Evolutionary conservation across 2,113 vertebrate genomes (phyloP).

Genomic region (Australoheros scitulus): DNA sequence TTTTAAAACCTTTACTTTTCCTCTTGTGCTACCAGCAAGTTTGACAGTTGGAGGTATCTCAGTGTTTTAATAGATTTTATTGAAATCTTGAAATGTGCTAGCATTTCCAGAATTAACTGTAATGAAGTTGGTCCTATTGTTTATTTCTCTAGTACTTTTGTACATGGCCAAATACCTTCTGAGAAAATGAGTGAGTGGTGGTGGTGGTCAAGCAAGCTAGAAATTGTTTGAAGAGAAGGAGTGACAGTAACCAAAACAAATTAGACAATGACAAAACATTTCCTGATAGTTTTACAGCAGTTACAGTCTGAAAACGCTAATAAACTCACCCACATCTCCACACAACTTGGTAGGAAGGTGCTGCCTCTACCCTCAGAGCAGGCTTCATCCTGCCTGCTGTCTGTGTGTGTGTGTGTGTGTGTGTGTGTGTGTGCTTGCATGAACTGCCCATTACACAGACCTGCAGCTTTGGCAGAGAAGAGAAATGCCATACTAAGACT

Average conservation of each 20-base stretch:
- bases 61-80: no score
- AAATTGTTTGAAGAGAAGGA: no score
- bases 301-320: neutral
- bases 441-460: neutral
- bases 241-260: no score
- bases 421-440: neutral
- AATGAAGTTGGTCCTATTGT: no score
- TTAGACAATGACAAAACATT: no score
- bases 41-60: neutral
- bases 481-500: neutral
- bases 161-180: neutral
- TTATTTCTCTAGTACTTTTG: neutral
- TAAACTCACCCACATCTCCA: accelerated
- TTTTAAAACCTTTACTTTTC: neutral
- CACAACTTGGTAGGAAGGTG: neutral
- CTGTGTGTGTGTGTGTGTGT: neutral
- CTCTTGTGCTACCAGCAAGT: neutral
- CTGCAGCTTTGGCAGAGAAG: neutral
- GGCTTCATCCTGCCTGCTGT: neutral
- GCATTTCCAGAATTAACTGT: no score
- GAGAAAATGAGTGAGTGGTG: neutral
- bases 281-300: neutral
- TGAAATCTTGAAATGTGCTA: no score
- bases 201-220: no score
- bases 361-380: neutral